A percentile compares a stretch with the other conserved stretches of the same genome.
These are phyloP conservation scores for Trypoxylus dichotomus DNA, from an alignment of 1,140 invertebrate species.

Conservation along the genomic window DNA sequence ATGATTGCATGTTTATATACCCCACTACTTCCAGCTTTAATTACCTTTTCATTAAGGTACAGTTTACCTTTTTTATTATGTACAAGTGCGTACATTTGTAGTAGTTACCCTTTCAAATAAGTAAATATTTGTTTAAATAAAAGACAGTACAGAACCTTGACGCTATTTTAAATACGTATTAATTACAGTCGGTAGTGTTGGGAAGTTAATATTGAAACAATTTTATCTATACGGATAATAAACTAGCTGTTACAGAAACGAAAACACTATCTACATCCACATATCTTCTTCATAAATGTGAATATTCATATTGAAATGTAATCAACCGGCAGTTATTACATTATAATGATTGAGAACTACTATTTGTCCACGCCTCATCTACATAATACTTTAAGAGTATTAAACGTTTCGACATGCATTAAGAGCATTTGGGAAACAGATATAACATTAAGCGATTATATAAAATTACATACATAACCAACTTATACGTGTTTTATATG, in stretches of 20 bases:
- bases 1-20: too few relatives aligned
- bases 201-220: too few relatives aligned
- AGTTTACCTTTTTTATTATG: too few relatives aligned
- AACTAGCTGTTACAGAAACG: background rate
- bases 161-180: too few relatives aligned
- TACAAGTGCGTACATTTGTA: too few relatives aligned
- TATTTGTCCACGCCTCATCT: background rate
- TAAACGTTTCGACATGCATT: slow-evolving; percentile 7
- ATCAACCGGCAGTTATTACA: background rate
- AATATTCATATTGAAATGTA: background rate
- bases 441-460: background rate
- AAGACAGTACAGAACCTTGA: too few relatives aligned
- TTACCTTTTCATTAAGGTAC: too few relatives aligned
- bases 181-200: too few relatives aligned
- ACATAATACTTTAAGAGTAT: background rate
- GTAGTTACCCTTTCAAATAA: too few relatives aligned
- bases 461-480: background rate
- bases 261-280: background rate
- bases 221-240: background rate
- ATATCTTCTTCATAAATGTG: background rate
- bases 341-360: background rate
- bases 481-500: background rate
- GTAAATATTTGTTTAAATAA: too few relatives aligned
- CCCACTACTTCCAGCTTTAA: too few relatives aligned
- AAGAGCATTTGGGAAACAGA: background rate